Evolutionary conservation across 2,113 vertebrate genomes (phyloP).

Genomic region (Crypturellus undulatus): DNA sequence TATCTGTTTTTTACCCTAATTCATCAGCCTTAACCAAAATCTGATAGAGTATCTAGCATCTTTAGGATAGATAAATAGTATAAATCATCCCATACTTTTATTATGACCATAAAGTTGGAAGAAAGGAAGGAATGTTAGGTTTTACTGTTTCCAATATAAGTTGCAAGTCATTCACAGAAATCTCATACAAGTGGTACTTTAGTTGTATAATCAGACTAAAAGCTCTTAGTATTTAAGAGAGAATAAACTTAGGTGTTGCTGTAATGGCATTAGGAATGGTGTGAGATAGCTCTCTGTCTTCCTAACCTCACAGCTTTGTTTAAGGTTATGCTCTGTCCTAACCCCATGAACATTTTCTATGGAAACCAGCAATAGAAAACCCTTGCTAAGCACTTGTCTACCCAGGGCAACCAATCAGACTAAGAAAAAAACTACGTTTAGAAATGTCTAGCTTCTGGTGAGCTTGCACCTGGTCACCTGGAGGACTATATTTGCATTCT

Average conservation of each 20-base stretch:
- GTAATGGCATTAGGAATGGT: not conserved
- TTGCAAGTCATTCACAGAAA: fast-evolving
- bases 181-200: fast-evolving
- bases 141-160: not conserved
- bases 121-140: not conserved
- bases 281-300: not conserved
- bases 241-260: not conserved
- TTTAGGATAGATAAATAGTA: not conserved
- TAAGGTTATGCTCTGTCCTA: not conserved
- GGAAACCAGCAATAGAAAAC: not conserved
- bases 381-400: not conserved
- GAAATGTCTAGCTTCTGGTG: not conserved
- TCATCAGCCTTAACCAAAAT: not conserved
- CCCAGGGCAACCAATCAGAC: not conserved
- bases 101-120: not conserved
- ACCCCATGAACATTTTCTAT: not conserved
- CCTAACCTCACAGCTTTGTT: fast-evolving
- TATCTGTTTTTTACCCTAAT: not conserved
- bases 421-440: not conserved
- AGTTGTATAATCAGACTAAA: not conserved
- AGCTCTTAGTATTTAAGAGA: not conserved
- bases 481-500: not conserved
- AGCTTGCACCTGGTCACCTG: not conserved
- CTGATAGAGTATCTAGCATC: not conserved
- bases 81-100: not conserved